phyloP scores from a whole-genome alignment of 2,113 vertebrate species.

The Cranoglanis bouderius region DNA sequence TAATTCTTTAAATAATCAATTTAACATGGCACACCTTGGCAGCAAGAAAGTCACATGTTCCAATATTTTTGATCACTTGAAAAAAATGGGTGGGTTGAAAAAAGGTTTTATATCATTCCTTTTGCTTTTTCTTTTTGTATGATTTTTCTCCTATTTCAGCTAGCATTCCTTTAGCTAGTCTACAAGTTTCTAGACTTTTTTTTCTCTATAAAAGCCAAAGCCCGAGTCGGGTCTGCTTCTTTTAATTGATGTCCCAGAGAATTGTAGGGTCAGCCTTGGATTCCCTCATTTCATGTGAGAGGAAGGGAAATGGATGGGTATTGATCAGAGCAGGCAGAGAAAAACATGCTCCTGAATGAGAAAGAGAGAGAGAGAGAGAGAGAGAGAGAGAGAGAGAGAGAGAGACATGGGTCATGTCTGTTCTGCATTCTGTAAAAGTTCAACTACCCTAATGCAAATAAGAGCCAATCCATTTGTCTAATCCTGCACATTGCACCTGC shows the following conservation, averaged over 20 bases:
- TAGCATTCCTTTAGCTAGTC: neutral
- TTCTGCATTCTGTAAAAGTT: slow-evolving; percentile 45
- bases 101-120: neutral
- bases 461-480: slow-evolving; percentile 39
- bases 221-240: slow-evolving; percentile 31
- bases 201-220: slow-evolving; percentile 6
- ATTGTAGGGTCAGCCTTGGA: slow-evolving; percentile 34
- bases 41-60: too few relatives aligned
- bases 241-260: slow-evolving; percentile 47
- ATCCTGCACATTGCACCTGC: slow-evolving; percentile 38
- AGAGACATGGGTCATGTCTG: neutral
- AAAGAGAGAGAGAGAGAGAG: neutral
- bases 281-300: slow-evolving; percentile 33
- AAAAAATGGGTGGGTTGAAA: too few relatives aligned
- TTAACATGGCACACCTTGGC: too few relatives aligned
- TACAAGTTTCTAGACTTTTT: neutral
- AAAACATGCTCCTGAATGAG: slow-evolving; percentile 23
- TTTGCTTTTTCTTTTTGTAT: neutral
- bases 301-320: slow-evolving; percentile 31
- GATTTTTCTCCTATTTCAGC: neutral
- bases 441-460: slow-evolving; percentile 35
- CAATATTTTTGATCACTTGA: too few relatives aligned
- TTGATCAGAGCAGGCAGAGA: slow-evolving; percentile 34
- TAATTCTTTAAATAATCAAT: too few relatives aligned
- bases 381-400: neutral